A percentile compares a stretch with the other conserved stretches of the same genome.
Conservation (phyloP, 2,113 vertebrate genomes). For the Oncorhynchus tshawytscha region DNA sequence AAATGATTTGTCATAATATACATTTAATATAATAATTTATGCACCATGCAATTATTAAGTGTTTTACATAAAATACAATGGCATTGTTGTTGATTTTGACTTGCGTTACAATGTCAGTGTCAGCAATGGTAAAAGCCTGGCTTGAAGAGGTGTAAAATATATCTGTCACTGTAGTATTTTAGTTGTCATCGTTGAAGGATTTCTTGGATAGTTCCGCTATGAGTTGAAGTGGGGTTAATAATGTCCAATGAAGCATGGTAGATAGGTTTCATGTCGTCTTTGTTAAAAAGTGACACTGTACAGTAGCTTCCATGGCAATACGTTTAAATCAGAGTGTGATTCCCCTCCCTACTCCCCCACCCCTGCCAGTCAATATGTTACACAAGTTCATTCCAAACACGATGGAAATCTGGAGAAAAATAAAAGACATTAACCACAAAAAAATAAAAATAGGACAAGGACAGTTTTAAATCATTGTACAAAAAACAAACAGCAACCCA, state of each 20-base stretch:
- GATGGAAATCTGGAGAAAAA: conserved; percentile 55
- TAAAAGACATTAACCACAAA: conserved; percentile 61
- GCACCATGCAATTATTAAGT: conserved; percentile 75
- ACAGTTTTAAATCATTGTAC: conserved; percentile 84
- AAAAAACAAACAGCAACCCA: conserved; percentile 84
- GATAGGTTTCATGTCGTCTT: conserved; percentile 55
- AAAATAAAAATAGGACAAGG: conserved; percentile 67
- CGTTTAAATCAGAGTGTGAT: conserved; percentile 63
- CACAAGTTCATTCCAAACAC: conserved; percentile 65
- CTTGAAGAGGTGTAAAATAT: conserved; percentile 60
- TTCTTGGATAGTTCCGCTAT: conserved; percentile 43
- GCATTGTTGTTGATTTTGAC: conserved; percentile 59
- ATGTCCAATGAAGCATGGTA: conserved; percentile 59
- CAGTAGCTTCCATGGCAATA: conserved; percentile 68
- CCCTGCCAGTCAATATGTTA: conserved; percentile 51
- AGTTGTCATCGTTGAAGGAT: conserved; percentile 39
- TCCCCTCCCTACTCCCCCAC: conserved; percentile 30
- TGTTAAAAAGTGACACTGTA: conserved; percentile 79
- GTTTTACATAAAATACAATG: conserved; percentile 79
- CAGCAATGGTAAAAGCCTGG: conserved; percentile 54
- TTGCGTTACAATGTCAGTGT: conserved; percentile 55
- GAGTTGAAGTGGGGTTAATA: conserved; percentile 48
- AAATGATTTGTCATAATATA: conserved; percentile 70
- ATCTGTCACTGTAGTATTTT: conserved; percentile 42
- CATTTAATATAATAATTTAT: conserved; percentile 68